Conservation (phyloP, 2,888 invertebrate species). For the Heliothis peltigera region DNA sequence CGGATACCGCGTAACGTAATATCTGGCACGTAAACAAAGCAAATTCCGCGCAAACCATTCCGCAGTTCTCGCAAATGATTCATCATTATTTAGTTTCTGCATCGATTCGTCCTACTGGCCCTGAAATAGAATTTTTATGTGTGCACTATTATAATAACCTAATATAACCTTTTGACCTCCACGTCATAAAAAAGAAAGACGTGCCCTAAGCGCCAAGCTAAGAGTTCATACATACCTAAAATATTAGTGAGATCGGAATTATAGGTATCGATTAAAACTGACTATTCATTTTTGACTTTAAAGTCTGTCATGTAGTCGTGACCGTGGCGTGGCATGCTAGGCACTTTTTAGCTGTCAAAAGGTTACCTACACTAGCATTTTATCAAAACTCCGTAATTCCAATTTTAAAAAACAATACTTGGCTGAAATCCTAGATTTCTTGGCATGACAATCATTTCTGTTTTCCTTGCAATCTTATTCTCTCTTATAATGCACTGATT, state of each 20-base stretch:
- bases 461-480: neutral
- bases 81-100: constrained; percentile 59
- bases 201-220: no score
- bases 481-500: constrained; percentile 3
- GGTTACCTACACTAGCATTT: no score
- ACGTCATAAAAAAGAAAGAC: no score
- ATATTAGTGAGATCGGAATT: no score
- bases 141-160: constrained; percentile 15
- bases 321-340: no score
- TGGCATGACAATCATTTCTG: neutral
- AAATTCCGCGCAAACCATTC: constrained; percentile 44
- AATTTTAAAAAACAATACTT: neutral
- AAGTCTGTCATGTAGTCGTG: no score
- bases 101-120: constrained; percentile 49
- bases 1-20: constrained; percentile 42
- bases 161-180: no score
- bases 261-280: no score
- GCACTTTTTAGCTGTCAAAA: no score
- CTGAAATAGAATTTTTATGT: constrained; percentile 44
- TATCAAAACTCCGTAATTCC: no score
- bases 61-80: constrained; percentile 52
- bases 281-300: no score
- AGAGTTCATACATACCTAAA: no score
- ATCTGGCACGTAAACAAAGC: constrained; percentile 54
- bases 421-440: neutral